Evolutionary conservation across 2,888 invertebrate genomes (phyloP), one percentile per base, ranked within the genome.

Genomic region (Pammene fasciana): DNA sequence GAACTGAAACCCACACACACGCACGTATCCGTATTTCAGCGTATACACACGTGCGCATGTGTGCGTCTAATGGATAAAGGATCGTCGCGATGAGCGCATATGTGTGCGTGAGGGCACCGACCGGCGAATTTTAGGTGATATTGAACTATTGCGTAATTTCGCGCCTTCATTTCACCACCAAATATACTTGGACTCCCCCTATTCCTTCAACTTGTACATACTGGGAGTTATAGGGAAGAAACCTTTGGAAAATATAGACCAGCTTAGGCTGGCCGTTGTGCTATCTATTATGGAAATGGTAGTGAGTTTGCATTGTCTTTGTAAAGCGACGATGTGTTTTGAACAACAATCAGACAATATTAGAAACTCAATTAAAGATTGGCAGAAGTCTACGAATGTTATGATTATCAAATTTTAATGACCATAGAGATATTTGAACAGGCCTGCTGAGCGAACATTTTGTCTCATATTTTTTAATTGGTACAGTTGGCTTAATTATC

Each of bases 41-140:
- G 70, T 73, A 13, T 57, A 71, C 46, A 73, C 71, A 71, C 54
- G 60, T 16, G 45, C 8, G 67, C 45, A 13, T 71, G 74, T 73
- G 74, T 75, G 75, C 55, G 75, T 68, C 67, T 70, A 52, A 72
- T 75, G 75, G 67, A 72, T 72, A 81, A 68, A 75, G 45, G 50
- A 38, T 62, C 75, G 75, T 76, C 73, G 71, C 73, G 74, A 75
- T 73, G 73, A 57, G 71, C 72, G 79, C 72, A 72, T 68, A 67
- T 72, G 73, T 75, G 73, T 76, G 74, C 75, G 74, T 60, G 71
- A 76, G 83, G 80, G 79, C 83, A 75, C 62, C 77, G 81, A 83
- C 82, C 83, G 78, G 79, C 82, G 77, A 83, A 83, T 75, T 81
- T 83, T 82, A 76, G 80, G 79, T 76, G 73, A 76, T 82, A 79